Conservation (phyloP, 2,888 invertebrate species). For the Himalopsyche tibetana region DNA sequence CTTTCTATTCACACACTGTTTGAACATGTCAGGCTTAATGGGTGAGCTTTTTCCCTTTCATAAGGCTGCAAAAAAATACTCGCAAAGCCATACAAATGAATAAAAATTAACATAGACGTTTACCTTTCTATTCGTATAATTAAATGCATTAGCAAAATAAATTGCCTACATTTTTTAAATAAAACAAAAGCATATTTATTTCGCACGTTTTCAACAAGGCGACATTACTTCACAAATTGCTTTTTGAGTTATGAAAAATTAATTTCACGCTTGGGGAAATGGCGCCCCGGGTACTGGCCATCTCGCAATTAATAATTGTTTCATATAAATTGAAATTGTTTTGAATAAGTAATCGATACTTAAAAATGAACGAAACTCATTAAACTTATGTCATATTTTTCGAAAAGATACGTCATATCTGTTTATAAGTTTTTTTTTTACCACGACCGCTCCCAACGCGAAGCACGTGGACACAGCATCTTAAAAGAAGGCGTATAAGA, state of each 20-base stretch:
- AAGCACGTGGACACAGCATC: too few relatives aligned
- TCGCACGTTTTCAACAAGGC: neutral
- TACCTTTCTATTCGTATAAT: neutral
- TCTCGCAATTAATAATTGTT: neutral
- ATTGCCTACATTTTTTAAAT: neutral
- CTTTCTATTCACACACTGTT: too few relatives aligned
- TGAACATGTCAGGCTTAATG: too few relatives aligned
- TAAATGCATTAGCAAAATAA: neutral
- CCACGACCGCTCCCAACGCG: too few relatives aligned
- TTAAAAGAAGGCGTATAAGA: too few relatives aligned
- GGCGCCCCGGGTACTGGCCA: neutral
- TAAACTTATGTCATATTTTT: neutral
- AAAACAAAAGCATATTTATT: neutral
- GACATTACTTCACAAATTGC: constrained; percentile 22
- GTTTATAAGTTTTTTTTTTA: too few relatives aligned
- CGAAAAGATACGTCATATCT: too few relatives aligned
- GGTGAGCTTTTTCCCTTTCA: too few relatives aligned
- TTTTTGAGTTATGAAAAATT: constrained; percentile 23
- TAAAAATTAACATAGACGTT: neutral
- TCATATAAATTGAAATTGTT: neutral
- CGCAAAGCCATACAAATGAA: neutral
- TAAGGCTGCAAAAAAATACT: too few relatives aligned
- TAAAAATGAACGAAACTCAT: neutral
- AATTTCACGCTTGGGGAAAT: neutral
- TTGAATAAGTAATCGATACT: neutral